phyloP scores from a whole-genome alignment of 2,797 vertebrate species.

The Holocentrus rufus region DNA sequence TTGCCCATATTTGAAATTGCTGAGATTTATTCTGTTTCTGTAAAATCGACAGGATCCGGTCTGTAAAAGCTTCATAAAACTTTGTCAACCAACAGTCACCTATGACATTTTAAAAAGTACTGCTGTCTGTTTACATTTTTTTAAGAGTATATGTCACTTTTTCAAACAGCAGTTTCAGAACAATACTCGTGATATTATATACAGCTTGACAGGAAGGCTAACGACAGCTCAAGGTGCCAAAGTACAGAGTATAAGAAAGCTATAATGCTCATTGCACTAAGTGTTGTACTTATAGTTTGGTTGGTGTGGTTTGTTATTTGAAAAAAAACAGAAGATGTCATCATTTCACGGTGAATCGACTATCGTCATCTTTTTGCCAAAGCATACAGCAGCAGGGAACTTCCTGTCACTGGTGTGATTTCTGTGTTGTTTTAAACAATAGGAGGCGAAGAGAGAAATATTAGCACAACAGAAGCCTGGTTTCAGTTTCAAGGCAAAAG shows the following conservation, averaged over 20 bases:
- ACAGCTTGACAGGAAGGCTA: not conserved
- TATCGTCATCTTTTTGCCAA: not conserved
- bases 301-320: slow-evolving; percentile 6
- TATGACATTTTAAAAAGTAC: not conserved
- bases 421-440: not conserved
- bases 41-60: not conserved
- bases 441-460: slow-evolving; percentile 9
- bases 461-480: slow-evolving; percentile 11
- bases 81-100: not conserved
- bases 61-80: not conserved
- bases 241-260: not conserved
- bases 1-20: no score
- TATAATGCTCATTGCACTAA: slow-evolving; percentile 8
- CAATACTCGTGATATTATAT: not conserved
- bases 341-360: slow-evolving; percentile 2
- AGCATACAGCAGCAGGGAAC: not conserved
- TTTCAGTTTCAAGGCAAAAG: slow-evolving; percentile 4
- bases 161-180: not conserved
- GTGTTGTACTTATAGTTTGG: not conserved
- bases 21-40: no score
- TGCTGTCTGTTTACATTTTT: not conserved
- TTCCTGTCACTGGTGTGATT: not conserved
- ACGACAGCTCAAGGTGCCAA: slow-evolving; percentile 14
- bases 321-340: not conserved
- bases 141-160: not conserved